Evolutionary conservation across 2,113 vertebrate species (phyloP).

Genomic region (Neodon shergylaensis): DNA sequence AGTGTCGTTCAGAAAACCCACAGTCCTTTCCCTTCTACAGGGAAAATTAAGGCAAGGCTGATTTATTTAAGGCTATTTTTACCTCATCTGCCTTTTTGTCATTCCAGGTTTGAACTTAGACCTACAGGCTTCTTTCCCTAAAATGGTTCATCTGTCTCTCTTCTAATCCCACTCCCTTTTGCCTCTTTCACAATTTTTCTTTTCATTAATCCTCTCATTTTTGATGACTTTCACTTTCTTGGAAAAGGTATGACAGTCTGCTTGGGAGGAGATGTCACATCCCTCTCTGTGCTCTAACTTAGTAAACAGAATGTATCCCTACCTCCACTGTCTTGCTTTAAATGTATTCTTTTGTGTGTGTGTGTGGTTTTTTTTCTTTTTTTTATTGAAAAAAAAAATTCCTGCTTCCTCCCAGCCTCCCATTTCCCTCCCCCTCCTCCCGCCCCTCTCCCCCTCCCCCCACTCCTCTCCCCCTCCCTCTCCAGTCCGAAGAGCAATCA

Average conservation of each 20-base stretch:
- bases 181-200: background rate
- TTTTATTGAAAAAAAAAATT: too few relatives aligned
- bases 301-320: background rate
- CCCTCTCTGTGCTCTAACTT: background rate
- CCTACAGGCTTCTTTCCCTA: background rate
- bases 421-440: too few relatives aligned
- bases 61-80: background rate
- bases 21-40: background rate
- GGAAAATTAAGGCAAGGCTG: slow-evolving; percentile 12
- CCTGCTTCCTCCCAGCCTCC: too few relatives aligned
- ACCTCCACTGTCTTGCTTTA: background rate
- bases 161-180: background rate
- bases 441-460: too few relatives aligned
- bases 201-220: slow-evolving; percentile 27
- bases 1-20: background rate
- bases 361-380: too few relatives aligned
- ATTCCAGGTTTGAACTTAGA: background rate
- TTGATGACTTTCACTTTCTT: background rate
- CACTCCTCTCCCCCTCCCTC: too few relatives aligned
- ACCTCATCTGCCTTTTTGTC: background rate
- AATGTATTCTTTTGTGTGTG: slow-evolving; percentile 1
- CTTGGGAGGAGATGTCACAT: background rate
- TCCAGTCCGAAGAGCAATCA: too few relatives aligned
- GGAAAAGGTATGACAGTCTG: background rate
- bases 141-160: background rate